phyloP scores from a whole-genome alignment of 2,113 vertebrate species.

The Hassar affinis region DNA sequence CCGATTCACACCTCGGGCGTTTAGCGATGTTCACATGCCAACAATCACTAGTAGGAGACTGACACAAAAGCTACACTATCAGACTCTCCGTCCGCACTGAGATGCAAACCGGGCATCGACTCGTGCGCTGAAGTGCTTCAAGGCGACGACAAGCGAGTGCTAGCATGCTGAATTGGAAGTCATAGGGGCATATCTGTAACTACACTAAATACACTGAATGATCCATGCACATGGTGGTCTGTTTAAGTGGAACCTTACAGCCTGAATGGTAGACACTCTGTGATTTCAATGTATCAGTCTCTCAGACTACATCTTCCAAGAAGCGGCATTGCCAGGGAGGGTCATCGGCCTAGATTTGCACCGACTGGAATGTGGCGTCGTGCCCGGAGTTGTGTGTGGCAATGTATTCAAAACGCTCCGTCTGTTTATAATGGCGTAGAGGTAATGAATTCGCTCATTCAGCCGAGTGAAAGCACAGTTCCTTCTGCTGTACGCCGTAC shows the following conservation, averaged over 20 bases:
- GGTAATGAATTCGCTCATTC: conserved; percentile 34
- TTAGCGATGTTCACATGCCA: conserved; percentile 64
- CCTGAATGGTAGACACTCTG: conserved; percentile 18
- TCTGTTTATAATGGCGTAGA: conserved; percentile 22
- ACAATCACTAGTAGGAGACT: conserved; percentile 13
- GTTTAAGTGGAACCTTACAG: conserved; percentile 12
- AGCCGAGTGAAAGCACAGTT: conserved; percentile 37
- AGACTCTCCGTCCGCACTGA: background rate
- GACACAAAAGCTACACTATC: background rate
- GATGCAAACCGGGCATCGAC: background rate
- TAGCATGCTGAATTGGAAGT: conserved; percentile 39
- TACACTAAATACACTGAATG: conserved; percentile 26
- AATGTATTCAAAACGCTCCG: conserved; percentile 1
- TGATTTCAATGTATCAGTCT: background rate
- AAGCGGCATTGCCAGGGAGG: background rate
- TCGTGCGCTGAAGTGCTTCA: conserved; percentile 10
- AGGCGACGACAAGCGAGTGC: conserved; percentile 26
- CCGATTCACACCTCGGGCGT: conserved; percentile 61
- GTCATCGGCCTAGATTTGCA: conserved; percentile 32
- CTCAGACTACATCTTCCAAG: background rate
- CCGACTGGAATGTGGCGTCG: conserved; percentile 12
- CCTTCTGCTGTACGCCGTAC: conserved; percentile 8
- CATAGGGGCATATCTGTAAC: conserved; percentile 38
- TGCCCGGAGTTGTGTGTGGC: conserved; percentile 5
- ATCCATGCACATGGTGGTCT: background rate